These are phyloP conservation scores for Tolypeutes matacus DNA, from an alignment of 2,797 vertebrate species.

Conservation along the genomic window DNA sequence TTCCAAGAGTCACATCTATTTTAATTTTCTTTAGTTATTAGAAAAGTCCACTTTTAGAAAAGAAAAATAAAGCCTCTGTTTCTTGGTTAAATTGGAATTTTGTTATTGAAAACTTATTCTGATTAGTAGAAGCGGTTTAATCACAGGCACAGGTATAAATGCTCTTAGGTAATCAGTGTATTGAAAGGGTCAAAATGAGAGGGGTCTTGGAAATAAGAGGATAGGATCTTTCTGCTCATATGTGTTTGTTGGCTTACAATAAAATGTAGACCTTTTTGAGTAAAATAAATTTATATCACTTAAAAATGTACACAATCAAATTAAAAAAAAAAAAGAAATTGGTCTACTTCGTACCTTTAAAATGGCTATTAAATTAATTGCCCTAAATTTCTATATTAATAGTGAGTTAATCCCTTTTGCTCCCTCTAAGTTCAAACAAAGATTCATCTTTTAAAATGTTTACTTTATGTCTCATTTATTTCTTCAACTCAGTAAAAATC, in stretches of 20 bases:
- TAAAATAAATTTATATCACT: constrained; percentile 29
- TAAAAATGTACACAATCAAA: neutral
- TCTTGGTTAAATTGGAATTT: constrained; percentile 76
- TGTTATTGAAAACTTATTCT: constrained; percentile 68
- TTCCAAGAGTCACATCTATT: constrained; percentile 67
- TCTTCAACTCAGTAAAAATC: constrained; percentile 79
- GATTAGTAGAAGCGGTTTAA: constrained; percentile 48
- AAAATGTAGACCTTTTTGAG: neutral
- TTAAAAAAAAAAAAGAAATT: constrained; percentile 9
- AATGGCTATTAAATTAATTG: neutral
- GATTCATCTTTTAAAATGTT: constrained; percentile 78
- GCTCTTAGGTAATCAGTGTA: neutral
- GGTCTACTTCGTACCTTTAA: neutral
- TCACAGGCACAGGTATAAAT: neutral
- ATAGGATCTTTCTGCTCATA: constrained; percentile 8
- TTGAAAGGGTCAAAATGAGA: neutral
- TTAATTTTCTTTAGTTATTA: constrained; percentile 78
- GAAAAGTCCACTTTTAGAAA: constrained; percentile 60
- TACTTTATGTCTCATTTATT: constrained; percentile 82
- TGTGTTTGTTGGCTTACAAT: constrained; percentile 48
- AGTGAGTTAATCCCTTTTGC: constrained; percentile 62
- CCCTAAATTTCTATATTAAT: neutral
- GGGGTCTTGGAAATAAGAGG: neutral
- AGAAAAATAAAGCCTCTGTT: constrained; percentile 72
- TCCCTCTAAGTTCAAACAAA: constrained; percentile 72